Percentiles rank a stretch among this genome's conserved stretches.
Evolutionary conservation across 2,888 invertebrate species (phyloP).

Genomic region (Gnatocerus cornutus): DNA sequence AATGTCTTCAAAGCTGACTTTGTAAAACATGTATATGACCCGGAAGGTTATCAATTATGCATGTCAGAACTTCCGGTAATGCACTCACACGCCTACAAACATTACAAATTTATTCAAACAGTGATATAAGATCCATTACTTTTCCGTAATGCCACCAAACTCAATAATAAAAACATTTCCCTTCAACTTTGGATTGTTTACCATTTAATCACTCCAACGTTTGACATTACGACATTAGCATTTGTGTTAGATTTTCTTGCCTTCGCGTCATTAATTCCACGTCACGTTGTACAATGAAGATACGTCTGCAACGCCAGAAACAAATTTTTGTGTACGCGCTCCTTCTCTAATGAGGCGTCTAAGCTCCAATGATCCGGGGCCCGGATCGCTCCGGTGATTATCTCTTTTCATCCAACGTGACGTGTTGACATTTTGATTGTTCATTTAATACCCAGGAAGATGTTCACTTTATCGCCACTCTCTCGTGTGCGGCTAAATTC

Average conservation of each 20-base stretch:
- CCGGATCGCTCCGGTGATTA: slow-evolving; percentile 31
- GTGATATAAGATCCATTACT: no score
- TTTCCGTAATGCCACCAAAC: no score
- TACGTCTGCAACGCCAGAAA: slow-evolving; percentile 7
- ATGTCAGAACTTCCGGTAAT: no score
- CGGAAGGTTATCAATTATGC: no score
- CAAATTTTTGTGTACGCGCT: slow-evolving; percentile 16
- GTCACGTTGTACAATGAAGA: slow-evolving; percentile 8
- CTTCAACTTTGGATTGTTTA: no score
- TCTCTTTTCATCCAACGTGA: slow-evolving; percentile 26
- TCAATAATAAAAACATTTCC: no score
- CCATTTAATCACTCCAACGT: background rate
- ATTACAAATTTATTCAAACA: no score
- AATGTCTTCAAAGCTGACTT: no score
- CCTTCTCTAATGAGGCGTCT: slow-evolving; percentile 37
- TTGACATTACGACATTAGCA: background rate
- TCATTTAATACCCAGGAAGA: slow-evolving; percentile 12
- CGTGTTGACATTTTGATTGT: slow-evolving; percentile 41
- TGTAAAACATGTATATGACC: no score
- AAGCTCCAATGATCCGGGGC: slow-evolving; percentile 23
- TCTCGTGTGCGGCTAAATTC: background rate
- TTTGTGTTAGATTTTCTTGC: slow-evolving; percentile 12
- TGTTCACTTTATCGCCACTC: background rate
- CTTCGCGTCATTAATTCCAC: slow-evolving; percentile 26
- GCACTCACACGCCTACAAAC: no score